Evolutionary conservation across 2,113 vertebrate genomes (phyloP).

Genomic region (Empidonax traillii): DNA sequence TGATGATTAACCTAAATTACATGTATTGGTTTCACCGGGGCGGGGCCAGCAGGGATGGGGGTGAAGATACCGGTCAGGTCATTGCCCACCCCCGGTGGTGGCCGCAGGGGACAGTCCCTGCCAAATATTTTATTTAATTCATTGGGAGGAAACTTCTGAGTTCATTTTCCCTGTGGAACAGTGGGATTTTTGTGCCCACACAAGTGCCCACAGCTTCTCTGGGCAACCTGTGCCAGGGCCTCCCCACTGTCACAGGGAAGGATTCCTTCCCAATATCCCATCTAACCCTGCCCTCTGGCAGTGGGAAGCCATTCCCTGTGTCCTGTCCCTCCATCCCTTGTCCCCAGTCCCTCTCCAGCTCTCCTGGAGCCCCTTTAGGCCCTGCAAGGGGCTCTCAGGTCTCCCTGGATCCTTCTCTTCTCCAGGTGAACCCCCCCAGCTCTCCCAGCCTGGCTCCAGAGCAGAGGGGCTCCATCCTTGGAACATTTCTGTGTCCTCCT

Average conservation of each 20-base stretch:
- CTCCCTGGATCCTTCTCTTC: neutral
- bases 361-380: neutral
- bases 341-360: neutral
- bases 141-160: neutral
- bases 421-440: neutral
- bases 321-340: neutral
- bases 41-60: neutral
- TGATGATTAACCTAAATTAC: neutral
- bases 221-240: neutral
- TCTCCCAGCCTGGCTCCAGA: neutral
- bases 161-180: neutral
- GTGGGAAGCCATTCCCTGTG: neutral
- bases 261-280: neutral
- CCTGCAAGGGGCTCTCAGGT: neutral
- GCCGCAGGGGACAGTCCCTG: neutral
- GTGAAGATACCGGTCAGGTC: neutral
- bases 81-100: neutral
- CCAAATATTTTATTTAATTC: neutral
- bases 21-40: neutral
- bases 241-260: neutral
- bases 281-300: neutral
- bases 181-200: neutral
- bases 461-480: neutral
- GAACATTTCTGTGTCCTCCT: rapidly evolving
- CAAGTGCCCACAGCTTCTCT: neutral